A percentile compares a stretch with the other conserved stretches of the same genome.
Evolutionary conservation across 2,888 invertebrate species (phyloP).

Genomic region (Brachyopa scutellaris): DNA sequence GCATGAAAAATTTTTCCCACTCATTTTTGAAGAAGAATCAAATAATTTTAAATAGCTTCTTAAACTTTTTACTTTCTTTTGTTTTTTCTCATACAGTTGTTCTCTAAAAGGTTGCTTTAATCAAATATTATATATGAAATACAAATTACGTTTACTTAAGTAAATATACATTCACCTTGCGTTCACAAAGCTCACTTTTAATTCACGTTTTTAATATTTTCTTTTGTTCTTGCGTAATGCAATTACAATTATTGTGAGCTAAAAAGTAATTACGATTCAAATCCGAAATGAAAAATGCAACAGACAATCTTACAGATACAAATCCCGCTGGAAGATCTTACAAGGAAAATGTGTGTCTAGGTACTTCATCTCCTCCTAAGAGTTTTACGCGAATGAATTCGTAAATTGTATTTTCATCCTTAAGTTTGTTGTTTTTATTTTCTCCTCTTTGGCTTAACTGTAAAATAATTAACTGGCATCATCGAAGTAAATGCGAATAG

Average conservation of each 20-base stretch:
- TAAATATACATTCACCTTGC: too few relatives aligned
- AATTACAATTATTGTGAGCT: constrained; percentile 21
- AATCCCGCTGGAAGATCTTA: constrained; percentile 40
- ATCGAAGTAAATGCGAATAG: constrained; percentile 49
- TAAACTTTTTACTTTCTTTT: too few relatives aligned
- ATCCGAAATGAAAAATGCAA: background rate
- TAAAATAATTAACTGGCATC: constrained; percentile 69
- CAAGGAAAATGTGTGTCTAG: constrained; percentile 48
- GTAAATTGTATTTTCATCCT: constrained; percentile 61
- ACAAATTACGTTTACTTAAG: too few relatives aligned
- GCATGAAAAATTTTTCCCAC: too few relatives aligned
- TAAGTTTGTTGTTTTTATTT: constrained; percentile 24
- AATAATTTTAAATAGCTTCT: too few relatives aligned
- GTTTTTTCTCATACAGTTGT: too few relatives aligned
- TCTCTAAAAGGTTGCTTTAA: too few relatives aligned
- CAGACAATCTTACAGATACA: background rate
- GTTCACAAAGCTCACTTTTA: background rate
- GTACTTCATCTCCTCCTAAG: constrained; percentile 13
- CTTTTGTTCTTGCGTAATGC: background rate
- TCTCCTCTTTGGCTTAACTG: constrained; percentile 44
- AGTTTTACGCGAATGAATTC: constrained; percentile 19
- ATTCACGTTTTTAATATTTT: constrained; percentile 2
- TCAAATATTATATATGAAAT: too few relatives aligned
- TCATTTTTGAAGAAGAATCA: too few relatives aligned
- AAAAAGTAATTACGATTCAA: constrained; percentile 15